Conservation (phyloP, 2,113 vertebrate genomes). For the Calonectris borealis region DNA sequence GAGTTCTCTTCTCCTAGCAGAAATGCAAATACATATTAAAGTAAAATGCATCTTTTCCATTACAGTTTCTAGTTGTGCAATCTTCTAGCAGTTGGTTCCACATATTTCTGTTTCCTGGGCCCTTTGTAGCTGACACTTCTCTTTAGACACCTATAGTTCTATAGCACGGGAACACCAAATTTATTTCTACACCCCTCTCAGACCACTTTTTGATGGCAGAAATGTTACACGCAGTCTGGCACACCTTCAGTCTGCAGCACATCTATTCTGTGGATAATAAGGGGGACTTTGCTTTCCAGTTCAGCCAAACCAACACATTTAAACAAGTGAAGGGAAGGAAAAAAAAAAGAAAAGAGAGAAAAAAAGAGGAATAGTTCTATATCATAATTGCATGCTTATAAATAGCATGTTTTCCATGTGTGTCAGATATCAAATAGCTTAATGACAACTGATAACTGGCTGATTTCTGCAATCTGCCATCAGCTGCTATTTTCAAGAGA, state of each 20-base stretch:
- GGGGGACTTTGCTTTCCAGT: neutral
- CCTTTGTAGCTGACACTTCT: neutral
- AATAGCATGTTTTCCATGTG: constrained; percentile 31
- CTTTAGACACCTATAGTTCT: neutral
- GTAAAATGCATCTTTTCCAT: neutral
- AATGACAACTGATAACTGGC: constrained; percentile 65
- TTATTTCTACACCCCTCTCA: neutral
- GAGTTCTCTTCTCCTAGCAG: neutral
- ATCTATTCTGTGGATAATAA: neutral
- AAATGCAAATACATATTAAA: neutral
- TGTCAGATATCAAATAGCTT: constrained; percentile 55
- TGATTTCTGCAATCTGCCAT: constrained; percentile 72
- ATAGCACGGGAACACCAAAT: neutral
- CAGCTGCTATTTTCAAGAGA: constrained; percentile 70
- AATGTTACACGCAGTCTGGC: neutral
- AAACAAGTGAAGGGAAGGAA: neutral
- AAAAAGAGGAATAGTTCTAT: neutral
- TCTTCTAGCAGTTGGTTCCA: neutral
- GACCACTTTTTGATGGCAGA: neutral
- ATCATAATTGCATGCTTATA: constrained; percentile 24
- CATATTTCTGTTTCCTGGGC: neutral
- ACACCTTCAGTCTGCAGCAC: neutral
- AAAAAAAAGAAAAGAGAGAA: neutral
- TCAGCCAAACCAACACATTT: neutral
- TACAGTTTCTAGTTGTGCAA: neutral